These are phyloP conservation scores for Cyrtonyx montezumae DNA, from an alignment of 2,113 vertebrate genomes.

Conservation along the genomic window DNA sequence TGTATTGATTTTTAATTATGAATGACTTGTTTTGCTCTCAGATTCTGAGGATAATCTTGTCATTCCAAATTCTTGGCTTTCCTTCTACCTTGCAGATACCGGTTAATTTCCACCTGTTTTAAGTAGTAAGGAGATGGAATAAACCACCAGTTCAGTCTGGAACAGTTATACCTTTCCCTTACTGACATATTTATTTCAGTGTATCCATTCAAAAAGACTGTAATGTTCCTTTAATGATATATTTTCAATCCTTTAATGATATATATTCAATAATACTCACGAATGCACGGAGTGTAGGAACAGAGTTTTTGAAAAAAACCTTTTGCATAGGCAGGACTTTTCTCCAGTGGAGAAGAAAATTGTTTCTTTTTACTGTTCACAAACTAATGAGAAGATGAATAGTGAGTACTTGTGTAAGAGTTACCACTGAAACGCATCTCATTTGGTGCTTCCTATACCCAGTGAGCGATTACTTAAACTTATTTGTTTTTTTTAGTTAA, in stretches of 20 bases:
- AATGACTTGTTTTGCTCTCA: background rate
- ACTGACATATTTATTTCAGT: background rate
- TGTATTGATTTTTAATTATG: background rate
- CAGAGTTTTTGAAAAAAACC: background rate
- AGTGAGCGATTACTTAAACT: background rate
- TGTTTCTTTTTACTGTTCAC: background rate
- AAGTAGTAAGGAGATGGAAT: background rate
- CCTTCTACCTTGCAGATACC: background rate
- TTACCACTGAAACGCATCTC: background rate
- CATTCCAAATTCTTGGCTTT: background rate
- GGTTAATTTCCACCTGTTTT: background rate
- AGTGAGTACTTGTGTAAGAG: background rate
- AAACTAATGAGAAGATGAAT: background rate
- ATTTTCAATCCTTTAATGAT: background rate
- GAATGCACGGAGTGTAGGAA: background rate
- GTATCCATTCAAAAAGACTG: background rate
- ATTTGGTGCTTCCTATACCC: background rate
- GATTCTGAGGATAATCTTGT: background rate
- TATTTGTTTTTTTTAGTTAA: background rate
- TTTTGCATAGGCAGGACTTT: background rate
- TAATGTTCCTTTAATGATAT: background rate
- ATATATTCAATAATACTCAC: accelerated
- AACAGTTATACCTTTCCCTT: background rate
- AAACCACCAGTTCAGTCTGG: background rate
- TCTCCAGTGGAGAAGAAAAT: accelerated